Base-by-base conservation (phyloP, 2,797 vertebrate species). In the Cheirogaleus major region DNA sequence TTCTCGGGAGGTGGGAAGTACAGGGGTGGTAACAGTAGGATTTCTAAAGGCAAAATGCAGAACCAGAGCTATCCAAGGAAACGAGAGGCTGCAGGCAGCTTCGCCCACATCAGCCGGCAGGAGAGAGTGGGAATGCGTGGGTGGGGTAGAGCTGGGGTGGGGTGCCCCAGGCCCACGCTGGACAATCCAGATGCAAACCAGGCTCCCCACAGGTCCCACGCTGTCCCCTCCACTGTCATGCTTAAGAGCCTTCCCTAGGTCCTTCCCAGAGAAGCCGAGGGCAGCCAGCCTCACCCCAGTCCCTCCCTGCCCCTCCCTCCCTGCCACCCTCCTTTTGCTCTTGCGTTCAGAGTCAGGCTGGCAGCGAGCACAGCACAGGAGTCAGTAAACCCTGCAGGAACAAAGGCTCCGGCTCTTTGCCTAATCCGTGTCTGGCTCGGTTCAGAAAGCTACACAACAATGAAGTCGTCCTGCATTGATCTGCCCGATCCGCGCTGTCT, bases 351-450 rank as follows among this genome's bases (percentile, higher is more conserved):
- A 59, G 91, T 90, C 90, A 89, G 41, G 59, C 67, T 52, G 72
- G 38, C 18, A 67, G 9, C 67, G 86, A 38, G 63, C 23, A 14
- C 20, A 67, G 86, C 88, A 76, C 61, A 92, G 78, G 76, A 84
- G 4, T 89, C 76, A 75, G 91, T 59, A 93, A 97, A 85, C 84
- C 72, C 70, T 32, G 5, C 72, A 89, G 91, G 86, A 97, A 94
- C 20, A 41, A 85, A 76, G 91, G 22, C 48, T 93, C 75, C 75
- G n/a, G 72, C 48, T 96, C 69, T 38, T 80, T 89, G 81, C 52
- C 76, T 86, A 95, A 93, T 70, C 79, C 27, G 1, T 5, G 30
- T 20, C 95, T 91, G 92, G 96, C 89, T 11, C 0, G 0, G 38
- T 93, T 91, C 45, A 63, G 96, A 97, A 95, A 0, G 0, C 94